phyloP scores from a whole-genome alignment of 2,888 invertebrate species.

The Epistrophe grossulariae region DNA sequence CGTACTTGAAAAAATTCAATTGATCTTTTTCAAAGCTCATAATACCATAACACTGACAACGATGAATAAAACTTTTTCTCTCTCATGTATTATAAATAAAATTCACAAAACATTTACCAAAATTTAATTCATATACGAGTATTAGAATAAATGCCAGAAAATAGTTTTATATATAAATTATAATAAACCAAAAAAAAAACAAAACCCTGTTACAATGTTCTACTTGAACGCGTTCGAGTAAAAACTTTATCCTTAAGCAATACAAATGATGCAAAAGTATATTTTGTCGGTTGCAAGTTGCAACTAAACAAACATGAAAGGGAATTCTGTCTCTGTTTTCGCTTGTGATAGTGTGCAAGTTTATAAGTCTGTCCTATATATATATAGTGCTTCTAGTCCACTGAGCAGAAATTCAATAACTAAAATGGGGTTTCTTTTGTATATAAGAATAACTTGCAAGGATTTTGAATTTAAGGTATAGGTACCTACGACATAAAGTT shows the following conservation, averaged over 20 bases:
- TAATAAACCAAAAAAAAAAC: not conserved
- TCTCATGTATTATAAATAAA: not conserved
- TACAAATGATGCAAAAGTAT: slow-evolving; percentile 9
- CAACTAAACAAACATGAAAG: not conserved
- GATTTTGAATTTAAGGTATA: not conserved
- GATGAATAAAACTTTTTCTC: not conserved
- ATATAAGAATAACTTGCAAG: not conserved
- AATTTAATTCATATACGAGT: not conserved
- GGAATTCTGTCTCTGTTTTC: not conserved
- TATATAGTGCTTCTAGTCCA: slow-evolving; percentile 1
- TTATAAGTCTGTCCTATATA: not conserved
- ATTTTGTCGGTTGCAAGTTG: not conserved
- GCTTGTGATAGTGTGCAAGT: slow-evolving; percentile 9
- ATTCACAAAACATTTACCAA: slow-evolving; percentile 2
- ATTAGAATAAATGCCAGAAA: not conserved
- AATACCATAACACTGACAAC: not conserved
- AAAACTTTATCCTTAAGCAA: not conserved
- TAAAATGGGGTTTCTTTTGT: slow-evolving; percentile 14
- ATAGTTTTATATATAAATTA: not conserved
- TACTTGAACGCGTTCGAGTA: slow-evolving; percentile 9
- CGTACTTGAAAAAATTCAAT: not conserved
- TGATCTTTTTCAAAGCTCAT: not conserved
- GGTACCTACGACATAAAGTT: not conserved
- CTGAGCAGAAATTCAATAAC: slow-evolving; percentile 15
- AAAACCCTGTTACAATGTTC: not conserved